Conservation (phyloP, 2,797 vertebrate genomes). For the Coccyzus lansbergi region DNA sequence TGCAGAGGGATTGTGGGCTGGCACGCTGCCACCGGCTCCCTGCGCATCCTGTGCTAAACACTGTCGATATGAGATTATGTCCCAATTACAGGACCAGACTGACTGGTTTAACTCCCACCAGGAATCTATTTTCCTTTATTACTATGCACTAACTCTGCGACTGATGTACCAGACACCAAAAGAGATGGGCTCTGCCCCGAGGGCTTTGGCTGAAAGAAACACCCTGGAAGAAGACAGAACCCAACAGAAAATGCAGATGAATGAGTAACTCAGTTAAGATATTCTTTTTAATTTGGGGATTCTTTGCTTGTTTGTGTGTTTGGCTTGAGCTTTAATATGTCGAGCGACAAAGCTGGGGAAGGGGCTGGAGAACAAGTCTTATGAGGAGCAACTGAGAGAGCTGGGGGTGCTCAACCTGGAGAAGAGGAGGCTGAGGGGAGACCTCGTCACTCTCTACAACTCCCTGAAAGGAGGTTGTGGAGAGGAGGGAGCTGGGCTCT, state of each 20-base stretch:
- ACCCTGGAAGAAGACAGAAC: not conserved
- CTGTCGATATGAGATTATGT: constrained; percentile 67
- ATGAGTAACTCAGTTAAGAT: constrained; percentile 27
- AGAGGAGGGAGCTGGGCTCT: too few relatives aligned
- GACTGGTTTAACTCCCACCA: constrained; percentile 63
- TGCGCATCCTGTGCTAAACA: constrained; percentile 31
- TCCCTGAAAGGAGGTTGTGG: too few relatives aligned
- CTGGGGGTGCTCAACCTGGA: too few relatives aligned
- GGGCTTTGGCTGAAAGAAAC: constrained; percentile 56
- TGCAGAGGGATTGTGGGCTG: not conserved
- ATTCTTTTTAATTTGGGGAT: constrained; percentile 36
- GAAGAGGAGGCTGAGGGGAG: too few relatives aligned
- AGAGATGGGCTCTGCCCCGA: constrained; percentile 63
- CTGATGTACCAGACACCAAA: constrained; percentile 64
- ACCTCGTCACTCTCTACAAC: too few relatives aligned
- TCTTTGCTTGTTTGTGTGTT: constrained; percentile 27
- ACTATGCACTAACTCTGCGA: constrained; percentile 48
- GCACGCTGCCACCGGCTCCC: constrained; percentile 22
- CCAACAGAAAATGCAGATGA: constrained; percentile 46
- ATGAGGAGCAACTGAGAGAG: too few relatives aligned
- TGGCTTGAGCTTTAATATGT: constrained; percentile 45
- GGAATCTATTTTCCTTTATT: constrained; percentile 63
- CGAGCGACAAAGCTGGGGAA: too few relatives aligned
- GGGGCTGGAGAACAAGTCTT: too few relatives aligned
- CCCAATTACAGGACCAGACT: constrained; percentile 62